A percentile compares a stretch with the other conserved stretches of the same genome.
These are phyloP conservation scores for Holothuria scabra DNA, from an alignment of 53 echinoderm and acorn worm genomes.

Conservation along the genomic window DNA sequence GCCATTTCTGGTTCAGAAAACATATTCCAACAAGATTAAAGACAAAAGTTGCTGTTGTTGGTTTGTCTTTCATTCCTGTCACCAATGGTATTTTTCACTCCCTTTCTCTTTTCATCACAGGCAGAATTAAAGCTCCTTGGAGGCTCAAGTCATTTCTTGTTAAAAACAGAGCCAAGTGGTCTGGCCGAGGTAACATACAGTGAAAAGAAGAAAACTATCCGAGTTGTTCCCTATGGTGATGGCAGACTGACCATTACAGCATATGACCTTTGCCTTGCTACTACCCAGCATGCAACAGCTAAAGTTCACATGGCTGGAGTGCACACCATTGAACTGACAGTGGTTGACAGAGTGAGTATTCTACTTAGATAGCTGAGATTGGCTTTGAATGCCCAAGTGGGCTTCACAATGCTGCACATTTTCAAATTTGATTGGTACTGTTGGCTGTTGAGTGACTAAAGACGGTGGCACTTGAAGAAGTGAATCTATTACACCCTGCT, in stretches of 20 bases:
- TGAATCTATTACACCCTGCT: no score
- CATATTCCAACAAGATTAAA: no score
- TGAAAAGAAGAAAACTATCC: constrained; percentile 90
- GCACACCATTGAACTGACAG: constrained; percentile 79
- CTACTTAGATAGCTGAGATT: background rate
- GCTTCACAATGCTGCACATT: no score
- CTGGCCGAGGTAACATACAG: constrained; percentile 76
- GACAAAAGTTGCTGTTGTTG: no score
- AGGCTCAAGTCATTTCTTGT: constrained; percentile 87
- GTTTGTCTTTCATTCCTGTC: no score
- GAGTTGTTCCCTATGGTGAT: constrained; percentile 68
- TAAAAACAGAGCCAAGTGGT: constrained; percentile 65
- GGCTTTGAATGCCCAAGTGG: no score
- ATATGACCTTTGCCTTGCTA: constrained; percentile 85
- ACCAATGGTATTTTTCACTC: no score
- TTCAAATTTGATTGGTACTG: no score
- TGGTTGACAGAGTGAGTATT: constrained; percentile 83
- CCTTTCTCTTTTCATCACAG: constrained; percentile 48
- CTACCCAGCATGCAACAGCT: constrained; percentile 84
- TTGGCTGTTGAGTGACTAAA: no score
- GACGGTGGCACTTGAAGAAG: no score
- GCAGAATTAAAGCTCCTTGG: constrained; percentile 75
- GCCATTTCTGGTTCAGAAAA: no score
- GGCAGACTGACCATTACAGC: constrained; percentile 80
- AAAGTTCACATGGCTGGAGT: constrained; percentile 88